These are phyloP conservation scores for Lasioglossum lativentre DNA, from an alignment of 2,888 invertebrate species.

Conservation along the genomic window DNA sequence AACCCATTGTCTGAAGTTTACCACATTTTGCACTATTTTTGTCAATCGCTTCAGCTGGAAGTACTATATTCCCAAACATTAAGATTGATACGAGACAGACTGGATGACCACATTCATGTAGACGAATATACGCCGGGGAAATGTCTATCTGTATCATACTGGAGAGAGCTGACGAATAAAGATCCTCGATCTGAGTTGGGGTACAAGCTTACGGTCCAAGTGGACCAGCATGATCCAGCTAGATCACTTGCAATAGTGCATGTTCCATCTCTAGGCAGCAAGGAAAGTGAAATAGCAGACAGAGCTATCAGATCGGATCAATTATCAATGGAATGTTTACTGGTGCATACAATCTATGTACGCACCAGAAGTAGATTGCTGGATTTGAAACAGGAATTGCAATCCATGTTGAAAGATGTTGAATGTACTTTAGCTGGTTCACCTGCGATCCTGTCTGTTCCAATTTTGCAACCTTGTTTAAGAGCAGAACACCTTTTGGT, in stretches of 20 bases:
- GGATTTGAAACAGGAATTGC: slow-evolving; percentile 92
- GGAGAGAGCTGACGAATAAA: slow-evolving; percentile 89
- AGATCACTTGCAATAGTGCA: slow-evolving; percentile 91
- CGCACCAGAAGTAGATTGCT: slow-evolving; percentile 93
- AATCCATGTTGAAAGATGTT: slow-evolving; percentile 89
- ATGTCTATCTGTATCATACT: slow-evolving; percentile 96
- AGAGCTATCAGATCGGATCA: slow-evolving; percentile 94
- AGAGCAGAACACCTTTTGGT: slow-evolving; percentile 96
- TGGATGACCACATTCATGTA: slow-evolving; percentile 95
- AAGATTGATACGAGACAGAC: slow-evolving; percentile 93
- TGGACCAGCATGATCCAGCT: slow-evolving; percentile 92
- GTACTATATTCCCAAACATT: slow-evolving; percentile 95
- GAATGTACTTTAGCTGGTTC: slow-evolving; percentile 93
- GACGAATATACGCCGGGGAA: slow-evolving; percentile 96
- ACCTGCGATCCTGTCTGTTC: slow-evolving; percentile 96
- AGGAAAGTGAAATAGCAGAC: slow-evolving; percentile 90
- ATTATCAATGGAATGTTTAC: slow-evolving; percentile 96
- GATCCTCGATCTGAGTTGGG: slow-evolving; percentile 94
- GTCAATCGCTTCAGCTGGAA: slow-evolving; percentile 95
- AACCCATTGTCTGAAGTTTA: slow-evolving; percentile 93
- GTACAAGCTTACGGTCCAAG: slow-evolving; percentile 95
- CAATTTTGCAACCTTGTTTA: slow-evolving; percentile 95
- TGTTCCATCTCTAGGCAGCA: slow-evolving; percentile 89
- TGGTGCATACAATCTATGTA: slow-evolving; percentile 98
- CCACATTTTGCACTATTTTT: slow-evolving; percentile 95